Base-by-base conservation (phyloP, 2,888 invertebrate genomes). In the Papilio gigon region DNA sequence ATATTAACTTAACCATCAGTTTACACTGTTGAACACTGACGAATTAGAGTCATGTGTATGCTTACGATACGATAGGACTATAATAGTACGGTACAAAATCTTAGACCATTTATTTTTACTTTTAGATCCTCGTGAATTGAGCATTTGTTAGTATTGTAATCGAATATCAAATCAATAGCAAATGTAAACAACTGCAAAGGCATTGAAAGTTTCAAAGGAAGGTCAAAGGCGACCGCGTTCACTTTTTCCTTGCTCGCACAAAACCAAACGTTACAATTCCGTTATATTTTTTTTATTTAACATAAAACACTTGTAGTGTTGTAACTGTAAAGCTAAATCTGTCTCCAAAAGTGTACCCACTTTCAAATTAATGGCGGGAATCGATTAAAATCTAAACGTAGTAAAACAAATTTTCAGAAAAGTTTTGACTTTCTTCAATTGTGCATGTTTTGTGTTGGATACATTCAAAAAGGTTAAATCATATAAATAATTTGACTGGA, bases 161-260 rank as follows among this genome's bases (percentile, higher is more conserved):
- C 4, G 30, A 30, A 30, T n/a, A n/a, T 53, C 53, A 53, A 53
- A 53, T n/a, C 27, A 14, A 4, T 12, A 14, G 2, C 27, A 50
- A 56, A 9, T 30, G 53, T 56, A 56, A 56, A 56, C 30, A 56
- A 56, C 30, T 4, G 30, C 53, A 9, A 30, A 56, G 53, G 53
- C 30, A 56, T 56, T 56, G 53, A 56, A 30, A 56, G 53, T 56
- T 56, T 56, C 53, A 56, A 30, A 27, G 53, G 17, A 56, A 56
- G 53, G 53, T 56, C 53, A 56, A 56, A 53, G 53, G 53, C 53
- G 53, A n/a, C n/a, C 53, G 53, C 53, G 53, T 56, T 56, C 53
- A 30, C 53, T 56, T 56, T 56, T 56, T 56, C 30, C 9, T 30
- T 30, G 9, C n/a, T 30, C 30, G 8, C 12, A 53, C 53, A 30